phyloP scores from a whole-genome alignment of 2,797 vertebrate species.

The Gymnoscopelus braueri region DNA sequence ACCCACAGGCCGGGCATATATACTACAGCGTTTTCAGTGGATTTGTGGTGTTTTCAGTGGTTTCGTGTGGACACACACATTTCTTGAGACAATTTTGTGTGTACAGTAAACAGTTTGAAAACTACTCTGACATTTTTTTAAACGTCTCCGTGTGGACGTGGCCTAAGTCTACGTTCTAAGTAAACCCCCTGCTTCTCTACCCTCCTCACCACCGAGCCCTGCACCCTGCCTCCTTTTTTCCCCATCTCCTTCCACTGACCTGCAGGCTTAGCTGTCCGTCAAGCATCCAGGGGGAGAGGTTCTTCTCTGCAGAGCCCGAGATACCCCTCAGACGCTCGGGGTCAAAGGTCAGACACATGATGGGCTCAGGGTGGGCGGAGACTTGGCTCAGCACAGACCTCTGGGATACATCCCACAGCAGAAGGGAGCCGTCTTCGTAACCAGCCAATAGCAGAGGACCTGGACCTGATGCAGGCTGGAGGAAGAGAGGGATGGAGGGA shows the following conservation, averaged over 20 bases:
- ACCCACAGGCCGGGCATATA: too few relatives aligned
- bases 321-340: constrained; percentile 83
- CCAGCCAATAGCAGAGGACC: constrained; percentile 89
- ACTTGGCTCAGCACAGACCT: constrained; percentile 81
- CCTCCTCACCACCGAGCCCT: neutral
- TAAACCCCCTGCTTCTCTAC: too few relatives aligned
- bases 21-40: too few relatives aligned
- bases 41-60: too few relatives aligned
- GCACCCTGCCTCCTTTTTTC: neutral
- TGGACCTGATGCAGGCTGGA: constrained; percentile 78
- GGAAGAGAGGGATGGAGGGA: constrained; percentile 2
- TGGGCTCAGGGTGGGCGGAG: constrained; percentile 87
- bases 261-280: constrained; percentile 89
- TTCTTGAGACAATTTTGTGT: too few relatives aligned
- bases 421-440: constrained; percentile 93
- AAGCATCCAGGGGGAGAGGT: constrained; percentile 88
- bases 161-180: too few relatives aligned
- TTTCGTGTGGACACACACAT: too few relatives aligned
- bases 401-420: constrained; percentile 90
- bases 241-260: constrained; percentile 83
- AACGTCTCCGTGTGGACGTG: too few relatives aligned
- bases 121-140: too few relatives aligned
- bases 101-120: too few relatives aligned
- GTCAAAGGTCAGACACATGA: constrained; percentile 97
- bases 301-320: constrained; percentile 92